Percentiles rank a stretch among this genome's conserved stretches.
phyloP scores from a whole-genome alignment of 2,797 vertebrate species.

The Mormyrus hasselquistii region DNA sequence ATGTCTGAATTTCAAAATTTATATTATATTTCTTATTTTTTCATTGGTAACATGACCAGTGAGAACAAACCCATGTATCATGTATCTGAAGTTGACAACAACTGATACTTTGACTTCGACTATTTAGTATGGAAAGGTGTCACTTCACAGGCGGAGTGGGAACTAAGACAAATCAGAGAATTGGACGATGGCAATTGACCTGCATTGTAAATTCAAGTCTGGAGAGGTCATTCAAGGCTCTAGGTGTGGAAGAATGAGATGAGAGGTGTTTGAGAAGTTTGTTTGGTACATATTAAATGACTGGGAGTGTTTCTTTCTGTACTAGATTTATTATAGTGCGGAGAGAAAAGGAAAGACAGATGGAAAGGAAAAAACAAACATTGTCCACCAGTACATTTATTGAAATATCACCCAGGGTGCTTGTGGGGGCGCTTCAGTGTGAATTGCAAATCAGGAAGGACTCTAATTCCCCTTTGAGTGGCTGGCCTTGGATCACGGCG shows the following conservation, averaged over 20 bases:
- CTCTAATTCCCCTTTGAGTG: slow-evolving; percentile 97
- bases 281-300: neutral
- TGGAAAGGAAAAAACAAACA: slow-evolving; percentile 43
- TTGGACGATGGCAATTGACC: slow-evolving; percentile 29
- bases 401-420: slow-evolving; percentile 86
- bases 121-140: neutral
- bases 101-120: neutral
- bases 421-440: slow-evolving; percentile 83
- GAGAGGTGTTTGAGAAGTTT: neutral
- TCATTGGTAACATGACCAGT: neutral
- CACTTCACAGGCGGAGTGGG: neutral
- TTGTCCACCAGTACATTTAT: slow-evolving; percentile 53
- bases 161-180: neutral
- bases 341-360: neutral
- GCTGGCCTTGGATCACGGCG: slow-evolving; percentile 78
- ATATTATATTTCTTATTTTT: neutral
- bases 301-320: neutral
- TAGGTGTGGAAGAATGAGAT: neutral
- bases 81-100: neutral
- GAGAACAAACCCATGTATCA: neutral
- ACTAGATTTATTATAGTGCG: slow-evolving; percentile 18
- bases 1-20: neutral
- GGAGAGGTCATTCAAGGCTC: slow-evolving; percentile 28
- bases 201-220: slow-evolving; percentile 31
- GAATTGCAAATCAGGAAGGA: slow-evolving; percentile 92